A percentile compares a stretch with the other conserved stretches of the same genome.
phyloP scores from a whole-genome alignment of 2,888 invertebrate species.

The Stenodema calcarata region DNA sequence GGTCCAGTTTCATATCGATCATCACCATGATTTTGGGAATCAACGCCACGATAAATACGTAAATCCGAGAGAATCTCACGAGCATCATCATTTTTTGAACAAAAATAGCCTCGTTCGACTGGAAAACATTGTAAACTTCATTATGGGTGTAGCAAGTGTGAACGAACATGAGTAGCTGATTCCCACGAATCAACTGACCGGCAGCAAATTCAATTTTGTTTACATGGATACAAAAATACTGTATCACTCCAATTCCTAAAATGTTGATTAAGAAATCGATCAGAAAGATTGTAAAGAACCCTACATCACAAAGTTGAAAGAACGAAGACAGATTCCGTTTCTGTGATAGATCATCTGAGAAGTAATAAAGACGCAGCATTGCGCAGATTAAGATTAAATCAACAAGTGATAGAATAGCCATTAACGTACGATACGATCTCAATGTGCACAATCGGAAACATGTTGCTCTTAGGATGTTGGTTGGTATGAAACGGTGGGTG shows the following conservation, averaged over 20 bases:
- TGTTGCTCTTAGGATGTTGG: slow-evolving; percentile 28
- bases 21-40: slow-evolving; percentile 43
- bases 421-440: slow-evolving; percentile 18
- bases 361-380: neutral
- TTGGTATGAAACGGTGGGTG: slow-evolving; percentile 46
- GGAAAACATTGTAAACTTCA: neutral
- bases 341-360: neutral
- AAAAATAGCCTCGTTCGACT: neutral
- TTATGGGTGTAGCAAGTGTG: neutral
- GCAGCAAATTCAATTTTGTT: slow-evolving; percentile 43
- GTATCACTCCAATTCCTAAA: slow-evolving; percentile 31
- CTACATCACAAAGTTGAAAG: neutral
- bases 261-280: slow-evolving; percentile 31
- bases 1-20: slow-evolving; percentile 33
- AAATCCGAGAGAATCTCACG: slow-evolving; percentile 25
- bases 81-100: slow-evolving; percentile 36
- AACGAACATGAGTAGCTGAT: slow-evolving; percentile 16
- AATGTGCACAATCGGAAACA: slow-evolving; percentile 40
- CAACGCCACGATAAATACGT: slow-evolving; percentile 36
- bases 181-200: slow-evolving; percentile 10
- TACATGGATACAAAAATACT: slow-evolving; percentile 32
- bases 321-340: neutral
- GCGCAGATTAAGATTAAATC: neutral
- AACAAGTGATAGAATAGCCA: slow-evolving; percentile 24
- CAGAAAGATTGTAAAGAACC: slow-evolving; percentile 27